Evolutionary conservation across 2,797 vertebrate species (phyloP).

Genomic region (Pampus argenteus): DNA sequence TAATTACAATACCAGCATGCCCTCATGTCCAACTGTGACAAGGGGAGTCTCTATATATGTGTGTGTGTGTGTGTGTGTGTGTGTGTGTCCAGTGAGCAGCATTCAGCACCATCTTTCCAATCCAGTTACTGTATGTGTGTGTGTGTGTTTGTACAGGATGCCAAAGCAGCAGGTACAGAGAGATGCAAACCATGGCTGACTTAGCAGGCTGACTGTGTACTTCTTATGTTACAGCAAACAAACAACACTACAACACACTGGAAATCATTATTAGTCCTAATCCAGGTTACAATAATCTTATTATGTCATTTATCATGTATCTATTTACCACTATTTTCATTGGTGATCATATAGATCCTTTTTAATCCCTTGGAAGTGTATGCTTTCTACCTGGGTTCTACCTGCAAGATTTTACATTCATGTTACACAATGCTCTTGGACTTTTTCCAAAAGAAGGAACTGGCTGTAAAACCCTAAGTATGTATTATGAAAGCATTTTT

Average conservation of each 20-base stretch:
- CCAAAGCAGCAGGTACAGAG: slow-evolving; percentile 59
- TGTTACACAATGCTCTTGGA: neutral
- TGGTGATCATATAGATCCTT: neutral
- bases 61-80: slow-evolving; percentile 35
- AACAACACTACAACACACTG: slow-evolving; percentile 29
- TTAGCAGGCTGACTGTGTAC: slow-evolving; percentile 38
- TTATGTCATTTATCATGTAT: slow-evolving; percentile 20
- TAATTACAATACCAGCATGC: slow-evolving; percentile 79
- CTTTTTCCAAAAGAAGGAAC: neutral
- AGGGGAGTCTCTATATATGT: slow-evolving; percentile 26
- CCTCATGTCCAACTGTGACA: slow-evolving; percentile 71
- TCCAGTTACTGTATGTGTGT: slow-evolving; percentile 55
- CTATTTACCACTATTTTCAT: slow-evolving; percentile 7
- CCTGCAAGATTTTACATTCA: neutral
- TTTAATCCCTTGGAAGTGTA: neutral
- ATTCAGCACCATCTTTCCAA: slow-evolving; percentile 70
- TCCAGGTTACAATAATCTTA: neutral
- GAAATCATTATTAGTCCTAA: slow-evolving; percentile 1
- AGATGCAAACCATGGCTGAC: slow-evolving; percentile 49
- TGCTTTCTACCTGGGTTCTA: neutral
- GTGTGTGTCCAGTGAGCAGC: slow-evolving; percentile 40
- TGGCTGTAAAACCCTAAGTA: neutral
- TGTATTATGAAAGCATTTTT: neutral
- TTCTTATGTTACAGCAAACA: slow-evolving; percentile 42
- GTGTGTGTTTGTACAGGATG: slow-evolving; percentile 54